phyloP scores from a whole-genome alignment of 1,140 invertebrate genomes.

The Brevipalpus yothersi region DNA sequence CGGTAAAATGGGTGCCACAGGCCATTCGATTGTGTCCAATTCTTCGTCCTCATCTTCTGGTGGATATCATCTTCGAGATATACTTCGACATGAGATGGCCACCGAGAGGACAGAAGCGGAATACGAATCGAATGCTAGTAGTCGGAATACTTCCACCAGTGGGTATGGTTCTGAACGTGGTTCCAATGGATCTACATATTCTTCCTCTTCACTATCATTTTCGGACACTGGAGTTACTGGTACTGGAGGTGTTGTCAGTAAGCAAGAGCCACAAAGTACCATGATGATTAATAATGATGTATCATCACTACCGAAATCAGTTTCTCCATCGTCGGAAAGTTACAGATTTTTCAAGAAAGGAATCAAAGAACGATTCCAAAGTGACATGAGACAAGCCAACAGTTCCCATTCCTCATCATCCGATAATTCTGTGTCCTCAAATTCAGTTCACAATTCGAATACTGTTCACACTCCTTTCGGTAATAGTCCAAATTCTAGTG shows the following conservation, averaged over 20 bases:
- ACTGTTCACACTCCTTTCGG: too few relatives aligned
- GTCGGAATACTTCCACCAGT: too few relatives aligned
- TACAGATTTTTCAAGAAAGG: slow-evolving; percentile 5
- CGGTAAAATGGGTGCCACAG: too few relatives aligned
- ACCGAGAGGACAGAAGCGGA: too few relatives aligned
- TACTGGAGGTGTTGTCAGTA: too few relatives aligned
- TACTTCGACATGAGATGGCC: too few relatives aligned
- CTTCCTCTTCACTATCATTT: background rate
- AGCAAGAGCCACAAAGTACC: too few relatives aligned
- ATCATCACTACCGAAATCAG: background rate
- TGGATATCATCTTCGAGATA: too few relatives aligned
- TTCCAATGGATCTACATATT: background rate
- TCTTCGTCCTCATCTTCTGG: background rate
- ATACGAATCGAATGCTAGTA: too few relatives aligned
- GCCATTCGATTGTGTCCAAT: background rate
- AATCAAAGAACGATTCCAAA: slow-evolving; percentile 6
- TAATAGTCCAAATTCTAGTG: too few relatives aligned
- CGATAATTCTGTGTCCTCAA: background rate
- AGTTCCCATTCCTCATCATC: background rate
- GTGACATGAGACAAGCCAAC: background rate
- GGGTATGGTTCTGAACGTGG: too few relatives aligned
- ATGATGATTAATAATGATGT: background rate
- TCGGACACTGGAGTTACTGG: background rate
- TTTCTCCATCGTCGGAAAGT: background rate
- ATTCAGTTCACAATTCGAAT: too few relatives aligned